Base-by-base conservation (phyloP, 92 coral and sea anemone genomes). In the Scolanthus callimorphus region DNA sequence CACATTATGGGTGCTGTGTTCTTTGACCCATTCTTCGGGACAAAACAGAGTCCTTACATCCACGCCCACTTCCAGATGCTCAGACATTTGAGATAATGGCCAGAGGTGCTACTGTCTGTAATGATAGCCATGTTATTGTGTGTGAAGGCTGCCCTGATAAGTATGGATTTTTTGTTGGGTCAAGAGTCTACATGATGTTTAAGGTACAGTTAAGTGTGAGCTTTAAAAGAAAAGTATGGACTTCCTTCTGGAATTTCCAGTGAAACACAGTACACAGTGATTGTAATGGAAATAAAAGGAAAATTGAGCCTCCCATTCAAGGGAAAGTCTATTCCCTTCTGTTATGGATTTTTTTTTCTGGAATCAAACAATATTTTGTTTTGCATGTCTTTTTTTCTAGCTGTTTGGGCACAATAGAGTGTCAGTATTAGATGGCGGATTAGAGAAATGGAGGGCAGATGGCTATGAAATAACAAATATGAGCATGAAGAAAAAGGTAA, bases 341-440 rank as follows among this genome's bases (percentile, higher is more conserved):
- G n/a, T n/a, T n/a, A n/a, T n/a, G n/a, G n/a, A n/a, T n/a, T n/a
- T n/a, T n/a, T n/a, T n/a, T n/a, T n/a, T n/a, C n/a, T n/a, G n/a
- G n/a, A n/a, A n/a, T n/a, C n/a, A n/a, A n/a, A n/a, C n/a, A n/a
- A n/a, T n/a, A n/a, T n/a, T n/a, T n/a, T n/a, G n/a, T n/a, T n/a
- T n/a, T n/a, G n/a, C n/a, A n/a, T n/a, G n/a, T n/a, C n/a, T n/a
- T n/a, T n/a, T n/a, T n/a, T n/a, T 13, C 12, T 62, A 81, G 79
- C 31, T 86, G 30, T 86, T 76, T 69, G 95, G 95, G 8, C 95
- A 86, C 44, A 73, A 77, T 11, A 82, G 53, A 34, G 95, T 86
- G 29, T 86, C 95, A 9, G 85, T 86, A 44, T 47, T 86, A 34
- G 85, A 86, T 46, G 95, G 95, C 19, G 95, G 95, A 22, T 57